A percentile compares a stretch with the other conserved stretches of the same genome.
phyloP scores from a whole-genome alignment of 1,140 invertebrate species.

The Meteorus sp. region DNA sequence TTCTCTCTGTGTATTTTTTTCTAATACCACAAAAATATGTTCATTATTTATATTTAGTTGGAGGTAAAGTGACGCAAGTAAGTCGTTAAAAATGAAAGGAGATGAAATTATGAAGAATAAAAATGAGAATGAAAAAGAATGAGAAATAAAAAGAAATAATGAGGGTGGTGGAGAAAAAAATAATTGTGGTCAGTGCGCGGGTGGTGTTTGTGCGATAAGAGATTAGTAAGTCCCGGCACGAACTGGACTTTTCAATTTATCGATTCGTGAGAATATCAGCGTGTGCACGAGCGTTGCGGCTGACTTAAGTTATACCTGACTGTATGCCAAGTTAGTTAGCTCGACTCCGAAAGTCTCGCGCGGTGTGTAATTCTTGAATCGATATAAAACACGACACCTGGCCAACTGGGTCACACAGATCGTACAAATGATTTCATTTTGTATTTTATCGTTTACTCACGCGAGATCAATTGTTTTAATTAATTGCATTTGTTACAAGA shows the following conservation, averaged over 20 bases:
- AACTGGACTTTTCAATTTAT: constrained; percentile 26
- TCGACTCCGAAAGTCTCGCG: not conserved
- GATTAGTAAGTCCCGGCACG: constrained; percentile 26
- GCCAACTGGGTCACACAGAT: constrained; percentile 14
- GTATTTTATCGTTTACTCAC: not conserved
- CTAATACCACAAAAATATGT: too few species aligned
- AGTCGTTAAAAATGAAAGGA: too few species aligned
- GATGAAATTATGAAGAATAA: too few species aligned
- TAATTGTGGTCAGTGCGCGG: not conserved
- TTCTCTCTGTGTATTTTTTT: too few species aligned
- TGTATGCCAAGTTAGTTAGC: constrained; percentile 10
- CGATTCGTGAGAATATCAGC: constrained; percentile 16
- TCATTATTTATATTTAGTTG: too few species aligned
- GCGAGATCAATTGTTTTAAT: constrained; percentile 2
- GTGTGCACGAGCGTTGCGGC: constrained; percentile 1
- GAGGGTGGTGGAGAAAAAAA: too few species aligned
- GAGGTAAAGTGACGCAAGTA: too few species aligned
- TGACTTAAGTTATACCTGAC: not conserved
- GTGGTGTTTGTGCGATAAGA: not conserved
- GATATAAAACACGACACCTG: constrained; percentile 7
- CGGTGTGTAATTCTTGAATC: constrained; percentile 18
- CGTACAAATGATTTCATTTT: not conserved
- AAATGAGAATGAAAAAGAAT: too few species aligned
- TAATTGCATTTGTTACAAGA: not conserved
- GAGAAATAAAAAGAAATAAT: too few species aligned